Percentiles rank a stretch among this genome's conserved stretches.
Evolutionary conservation across 2,888 invertebrate genomes (phyloP).

Genomic region (Lithodes maja): DNA sequence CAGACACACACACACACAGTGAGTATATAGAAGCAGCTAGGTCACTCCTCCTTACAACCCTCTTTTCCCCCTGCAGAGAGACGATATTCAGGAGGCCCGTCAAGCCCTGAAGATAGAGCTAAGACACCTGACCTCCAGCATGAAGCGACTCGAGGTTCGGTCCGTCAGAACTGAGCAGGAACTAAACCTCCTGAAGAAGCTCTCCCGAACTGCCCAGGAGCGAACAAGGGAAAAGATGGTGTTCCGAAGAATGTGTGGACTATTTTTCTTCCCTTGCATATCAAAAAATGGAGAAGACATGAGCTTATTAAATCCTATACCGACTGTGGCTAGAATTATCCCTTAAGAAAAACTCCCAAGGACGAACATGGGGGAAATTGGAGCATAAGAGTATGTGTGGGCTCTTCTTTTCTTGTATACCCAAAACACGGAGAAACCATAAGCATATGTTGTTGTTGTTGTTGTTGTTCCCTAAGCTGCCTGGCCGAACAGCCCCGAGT

Average conservation of each 20-base stretch:
- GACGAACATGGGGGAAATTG: too few species aligned
- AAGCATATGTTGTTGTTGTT: too few species aligned
- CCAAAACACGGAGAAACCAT: too few species aligned
- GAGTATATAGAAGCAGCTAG: too few species aligned
- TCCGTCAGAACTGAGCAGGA: not conserved
- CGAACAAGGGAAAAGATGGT: not conserved
- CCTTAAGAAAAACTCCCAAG: not conserved
- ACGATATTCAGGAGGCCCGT: too few species aligned
- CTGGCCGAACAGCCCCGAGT: too few species aligned
- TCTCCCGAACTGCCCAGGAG: not conserved
- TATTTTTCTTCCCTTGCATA: not conserved
- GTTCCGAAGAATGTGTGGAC: not conserved
- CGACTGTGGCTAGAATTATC: not conserved
- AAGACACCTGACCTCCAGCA: not conserved
- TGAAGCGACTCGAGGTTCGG: not conserved
- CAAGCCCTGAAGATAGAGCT: not conserved
- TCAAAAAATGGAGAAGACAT: not conserved
- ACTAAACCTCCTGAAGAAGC: not conserved
- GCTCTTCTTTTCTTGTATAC: too few species aligned
- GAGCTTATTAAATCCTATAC: not conserved
- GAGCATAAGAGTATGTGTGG: too few species aligned
- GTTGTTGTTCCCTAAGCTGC: too few species aligned
- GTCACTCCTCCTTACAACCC: too few species aligned
- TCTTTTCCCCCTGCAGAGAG: too few species aligned
- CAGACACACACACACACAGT: too few species aligned